Evolutionary conservation across 2,113 vertebrate genomes (phyloP), one percentile per base, ranked within the genome.

Genomic region (Xiphophorus couchianus): DNA sequence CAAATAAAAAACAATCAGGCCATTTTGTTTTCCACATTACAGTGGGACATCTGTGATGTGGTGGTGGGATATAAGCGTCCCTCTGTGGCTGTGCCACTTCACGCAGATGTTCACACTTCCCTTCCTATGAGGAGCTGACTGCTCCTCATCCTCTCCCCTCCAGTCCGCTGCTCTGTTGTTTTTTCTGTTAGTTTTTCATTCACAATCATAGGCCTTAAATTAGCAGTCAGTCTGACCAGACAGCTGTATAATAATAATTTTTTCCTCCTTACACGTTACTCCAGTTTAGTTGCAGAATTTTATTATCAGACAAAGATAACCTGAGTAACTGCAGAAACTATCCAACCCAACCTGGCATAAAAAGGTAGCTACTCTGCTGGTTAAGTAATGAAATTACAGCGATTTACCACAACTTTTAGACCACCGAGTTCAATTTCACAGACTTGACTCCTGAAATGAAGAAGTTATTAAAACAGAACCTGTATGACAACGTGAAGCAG

Each of bases 1-100:
- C 11, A 58, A 54, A 58, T 10, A 9, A 77, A 9, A 77, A 73
- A 76, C 66, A 74, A 84, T 76, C 61, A 5, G 69, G 42, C 78
- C 54, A 67, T 66, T 83, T 76, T 74, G 27, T 74, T 70, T 85
- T 69, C 83, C 80, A 76, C 72, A 67, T 70, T 61, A 73, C 74
- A 63, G 81, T 1, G 76, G 17, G 76, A 86, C 82, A 88, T 83
- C 87, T 88, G 85, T n/a, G n/a, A 68, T 64, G 82, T 67, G 88
- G 79, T 68, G 31, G 2, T 61, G 63, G 86, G 62, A 42, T 51
- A 51, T 25, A 12, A 31, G 33, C n/a, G 70, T 9, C 62, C 19
- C 48, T 60, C 69, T 31, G 35, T 0, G 33, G 62, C 66, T 65
- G 74, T 33, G 73, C 69, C 68, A 15, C 73, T 39, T 66, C 37